These are phyloP conservation scores for Gambusia holbrooki DNA, from an alignment of 2,113 vertebrate species.

Conservation along the genomic window DNA sequence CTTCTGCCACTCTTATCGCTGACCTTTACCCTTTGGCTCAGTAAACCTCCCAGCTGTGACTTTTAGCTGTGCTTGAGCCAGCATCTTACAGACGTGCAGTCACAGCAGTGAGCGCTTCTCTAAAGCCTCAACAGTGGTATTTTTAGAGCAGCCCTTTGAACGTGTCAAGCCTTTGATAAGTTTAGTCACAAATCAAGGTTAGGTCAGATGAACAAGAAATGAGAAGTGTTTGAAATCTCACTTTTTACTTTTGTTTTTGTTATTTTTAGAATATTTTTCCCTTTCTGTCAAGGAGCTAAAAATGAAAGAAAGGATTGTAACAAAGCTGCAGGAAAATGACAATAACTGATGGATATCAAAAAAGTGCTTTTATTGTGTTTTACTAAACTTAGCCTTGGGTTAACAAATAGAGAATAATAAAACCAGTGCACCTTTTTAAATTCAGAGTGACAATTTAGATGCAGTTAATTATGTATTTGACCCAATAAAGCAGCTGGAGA, in stretches of 20 bases:
- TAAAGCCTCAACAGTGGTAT: conserved; percentile 19
- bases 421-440: neutral
- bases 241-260: neutral
- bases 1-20: neutral
- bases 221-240: conserved; percentile 6
- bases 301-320: neutral
- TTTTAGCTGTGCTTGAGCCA: conserved; percentile 27
- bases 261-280: neutral
- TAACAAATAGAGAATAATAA: neutral
- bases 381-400: neutral
- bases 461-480: no score
- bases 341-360: neutral
- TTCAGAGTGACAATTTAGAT: no score
- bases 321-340: neutral
- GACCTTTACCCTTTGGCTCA: conserved; percentile 25
- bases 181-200: conserved; percentile 25
- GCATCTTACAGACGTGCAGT: conserved; percentile 6
- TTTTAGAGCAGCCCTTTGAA: conserved; percentile 5
- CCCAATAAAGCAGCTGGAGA: no score
- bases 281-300: neutral
- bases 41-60: conserved; percentile 15
- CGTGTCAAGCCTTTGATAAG: conserved; percentile 15
- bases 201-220: conserved; percentile 14
- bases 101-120: conserved; percentile 16
- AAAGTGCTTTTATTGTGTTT: neutral